Base-by-base conservation (phyloP, 2,113 vertebrate species). In the Nicator chloris region DNA sequence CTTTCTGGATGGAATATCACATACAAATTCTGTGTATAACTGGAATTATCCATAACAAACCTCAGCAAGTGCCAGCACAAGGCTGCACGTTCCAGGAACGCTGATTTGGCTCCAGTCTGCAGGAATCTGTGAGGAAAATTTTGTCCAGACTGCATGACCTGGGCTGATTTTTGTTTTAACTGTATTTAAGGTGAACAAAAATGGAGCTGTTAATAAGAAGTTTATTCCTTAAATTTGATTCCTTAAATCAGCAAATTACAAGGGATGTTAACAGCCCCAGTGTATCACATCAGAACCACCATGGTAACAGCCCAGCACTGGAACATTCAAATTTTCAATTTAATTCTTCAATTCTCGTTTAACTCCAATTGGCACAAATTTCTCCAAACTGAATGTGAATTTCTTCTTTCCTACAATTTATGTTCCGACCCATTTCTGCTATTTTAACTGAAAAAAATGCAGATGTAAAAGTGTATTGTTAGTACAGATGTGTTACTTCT, bases 401-500 rank as follows among this genome's bases (percentile, higher is more conserved):
- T 76, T 73, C 27, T 71, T 44, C n/a, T 63, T 51, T 70, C 64
- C 39, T 50, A 54, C 4, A 77, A 44, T 44, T 64, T 53, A 40
- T 4, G 6, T 53, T 64, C 37, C 51, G 45, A 45, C 35, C 15
- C 50, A 63, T 65, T 94, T 75, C 51, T 87, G n/a, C 50, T 57
- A 22, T 15, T 61, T 64, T 45, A 76, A 51, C 14, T 77, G 57
- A 95, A 94, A 95, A 95, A 83, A 95, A 93, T 53, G 77, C 91
- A 92, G 70, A 90, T 21, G 61, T 66, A 78, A 60, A 47, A 88
- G 53, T 35, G 70, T 65, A 60, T 42, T 79, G 90, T 93, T 95
- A 94, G 92, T 91, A 69, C 59, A 79, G 78, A 90, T 47, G 54
- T 75, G 53, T 77, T 68, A 63, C 7, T 89, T 64, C 56, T 90